Conservation (phyloP, 2,888 invertebrate species). For the Hemistola chrysoprasaria region DNA sequence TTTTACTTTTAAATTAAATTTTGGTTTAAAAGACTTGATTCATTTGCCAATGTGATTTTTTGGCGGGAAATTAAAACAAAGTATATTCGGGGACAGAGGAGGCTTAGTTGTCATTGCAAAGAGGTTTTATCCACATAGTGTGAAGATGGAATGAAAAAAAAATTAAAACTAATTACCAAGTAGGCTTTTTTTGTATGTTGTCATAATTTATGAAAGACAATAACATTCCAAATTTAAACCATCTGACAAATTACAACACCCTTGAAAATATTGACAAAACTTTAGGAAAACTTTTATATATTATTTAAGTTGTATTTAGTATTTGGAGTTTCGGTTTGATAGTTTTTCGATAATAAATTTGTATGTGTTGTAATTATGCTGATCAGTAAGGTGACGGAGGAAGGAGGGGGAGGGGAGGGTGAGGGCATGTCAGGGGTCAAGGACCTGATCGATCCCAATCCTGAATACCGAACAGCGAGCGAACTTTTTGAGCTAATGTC, state of each 20-base stretch:
- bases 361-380: constrained; percentile 56
- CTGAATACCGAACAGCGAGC: constrained; percentile 54
- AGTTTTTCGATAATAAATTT: too few species aligned
- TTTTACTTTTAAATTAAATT: too few species aligned
- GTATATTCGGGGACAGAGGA: too few species aligned
- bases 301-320: constrained; percentile 48
- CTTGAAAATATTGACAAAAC: constrained; percentile 53
- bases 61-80: too few species aligned
- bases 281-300: constrained; percentile 57
- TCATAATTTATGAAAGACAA: neutral
- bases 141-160: too few species aligned
- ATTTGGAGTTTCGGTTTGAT: constrained; percentile 34
- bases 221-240: constrained; percentile 47
- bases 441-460: constrained; percentile 19
- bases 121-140: too few species aligned
- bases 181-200: too few species aligned
- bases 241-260: constrained; percentile 36
- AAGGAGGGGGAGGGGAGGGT: constrained; percentile 34
- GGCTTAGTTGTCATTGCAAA: too few species aligned
- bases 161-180: too few species aligned
- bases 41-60: too few species aligned
- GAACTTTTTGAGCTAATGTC: constrained; percentile 62
- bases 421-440: constrained; percentile 11
- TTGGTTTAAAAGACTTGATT: too few species aligned
- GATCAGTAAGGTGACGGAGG: constrained; percentile 54